Base-by-base conservation (phyloP, 2,113 vertebrate species). In the Anarrhichthys ocellatus region DNA sequence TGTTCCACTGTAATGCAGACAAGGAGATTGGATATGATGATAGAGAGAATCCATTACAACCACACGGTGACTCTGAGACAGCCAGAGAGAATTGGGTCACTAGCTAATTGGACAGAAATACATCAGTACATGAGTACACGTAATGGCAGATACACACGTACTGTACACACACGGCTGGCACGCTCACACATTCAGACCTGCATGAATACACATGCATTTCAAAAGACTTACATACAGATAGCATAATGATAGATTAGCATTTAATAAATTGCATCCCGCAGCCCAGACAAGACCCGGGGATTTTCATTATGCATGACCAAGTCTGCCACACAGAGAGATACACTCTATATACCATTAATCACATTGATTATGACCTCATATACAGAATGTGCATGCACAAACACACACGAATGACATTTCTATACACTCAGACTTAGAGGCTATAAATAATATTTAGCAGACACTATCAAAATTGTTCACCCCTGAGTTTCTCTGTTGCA, bases 51-150 rank as follows among this genome's bases (percentile, higher is more conserved):
- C 83, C 87, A 90, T 94, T 92, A 93, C 69, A 67, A 78, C 76
- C 77, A 69, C 70, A 73, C 79, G 91, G 85, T 76, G 81, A 86
- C 79, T 88, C 65, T 14, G 52, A 86, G 86, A 93, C 76, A 74
- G 76, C 79, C 81, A 68, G 73, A 85, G 81, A 87, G 87, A 93
- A 93, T 54, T 93, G 87, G 95, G 93, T 94, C 93, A 91, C 20
- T n/a, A 78, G 88, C 84, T 93, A 93, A 93, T 94, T 89, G 91
- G 89, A 84, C 83, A 89, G 88, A 89, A 92, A 87, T 83, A 84
- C 85, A 91, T 90, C 86, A 80, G 79, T 69, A 65, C 24, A 27
- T 22, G 59, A 73, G 61, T 32, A 77, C 59, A 62, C 54, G 59
- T 36, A 78, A 56, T 70, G 59, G 62, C 38, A 77, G 63, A 64